Conservation (phyloP, 2,888 invertebrate species). For the Sabellastarte sp. region DNA sequence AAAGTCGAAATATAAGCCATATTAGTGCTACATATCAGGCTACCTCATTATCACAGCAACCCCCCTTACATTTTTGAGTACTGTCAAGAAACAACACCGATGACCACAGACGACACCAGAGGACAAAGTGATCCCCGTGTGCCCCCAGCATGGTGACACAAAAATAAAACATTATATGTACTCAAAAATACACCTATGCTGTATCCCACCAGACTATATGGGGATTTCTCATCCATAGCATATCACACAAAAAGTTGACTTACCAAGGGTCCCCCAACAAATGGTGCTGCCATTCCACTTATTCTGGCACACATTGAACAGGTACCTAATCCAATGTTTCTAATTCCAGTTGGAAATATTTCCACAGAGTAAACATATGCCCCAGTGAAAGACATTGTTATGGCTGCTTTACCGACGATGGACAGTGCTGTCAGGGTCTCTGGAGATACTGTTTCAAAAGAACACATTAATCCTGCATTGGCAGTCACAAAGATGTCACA, state of each 20-base stretch:
- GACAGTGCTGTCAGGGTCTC: conserved; percentile 15
- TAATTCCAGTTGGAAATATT: conserved; percentile 29
- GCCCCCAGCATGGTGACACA: background rate
- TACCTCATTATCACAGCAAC: too few relatives aligned
- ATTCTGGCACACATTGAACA: conserved; percentile 18
- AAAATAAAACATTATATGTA: background rate
- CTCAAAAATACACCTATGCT: background rate
- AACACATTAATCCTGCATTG: too few relatives aligned
- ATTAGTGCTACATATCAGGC: too few relatives aligned
- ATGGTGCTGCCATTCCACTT: conserved; percentile 26
- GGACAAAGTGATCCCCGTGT: too few relatives aligned
- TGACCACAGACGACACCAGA: too few relatives aligned
- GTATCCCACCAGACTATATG: too few relatives aligned
- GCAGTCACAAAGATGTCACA: too few relatives aligned
- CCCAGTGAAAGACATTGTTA: conserved; percentile 15
- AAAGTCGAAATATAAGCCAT: too few relatives aligned
- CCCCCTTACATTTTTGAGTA: too few relatives aligned
- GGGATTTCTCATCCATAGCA: background rate
- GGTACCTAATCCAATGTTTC: conserved; percentile 26
- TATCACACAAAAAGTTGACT: background rate
- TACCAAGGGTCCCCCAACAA: conserved; percentile 24
- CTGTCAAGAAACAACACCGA: too few relatives aligned
- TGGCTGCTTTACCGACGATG: conserved; percentile 22
- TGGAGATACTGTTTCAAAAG: conserved; percentile 10
- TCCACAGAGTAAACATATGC: conserved; percentile 27